Percentiles rank a stretch among this genome's conserved stretches.
Conservation (phyloP, 2,113 vertebrate species). For the Hypomesus transpacificus region DNA sequence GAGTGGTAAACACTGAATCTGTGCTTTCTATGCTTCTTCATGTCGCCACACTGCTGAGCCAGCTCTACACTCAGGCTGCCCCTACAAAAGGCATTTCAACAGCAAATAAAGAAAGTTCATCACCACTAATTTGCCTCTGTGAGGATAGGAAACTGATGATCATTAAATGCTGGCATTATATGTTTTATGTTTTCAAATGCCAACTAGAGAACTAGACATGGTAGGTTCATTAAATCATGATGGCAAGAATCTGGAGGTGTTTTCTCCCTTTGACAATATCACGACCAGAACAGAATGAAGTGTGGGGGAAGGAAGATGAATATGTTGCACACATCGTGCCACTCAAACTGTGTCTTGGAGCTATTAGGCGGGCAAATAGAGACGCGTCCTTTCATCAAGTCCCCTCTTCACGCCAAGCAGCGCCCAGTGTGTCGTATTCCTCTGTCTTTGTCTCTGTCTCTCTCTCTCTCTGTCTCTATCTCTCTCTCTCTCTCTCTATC, state of each 20-base stretch:
- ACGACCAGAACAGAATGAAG: conserved; percentile 30
- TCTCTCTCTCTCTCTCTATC: neutral
- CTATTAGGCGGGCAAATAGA: conserved; percentile 62
- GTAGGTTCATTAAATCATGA: too few relatives aligned
- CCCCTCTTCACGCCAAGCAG: conserved; percentile 47
- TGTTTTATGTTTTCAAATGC: too few relatives aligned
- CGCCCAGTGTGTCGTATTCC: conserved; percentile 43
- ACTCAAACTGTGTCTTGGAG: conserved; percentile 50
- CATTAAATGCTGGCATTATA: too few relatives aligned
- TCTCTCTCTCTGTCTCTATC: conserved; percentile 45
- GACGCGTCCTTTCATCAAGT: conserved; percentile 58
- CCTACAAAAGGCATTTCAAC: neutral
- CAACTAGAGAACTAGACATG: too few relatives aligned
- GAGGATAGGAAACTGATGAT: too few relatives aligned
- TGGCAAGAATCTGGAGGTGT: neutral
- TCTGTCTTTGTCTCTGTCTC: too few relatives aligned
- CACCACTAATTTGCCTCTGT: too few relatives aligned
- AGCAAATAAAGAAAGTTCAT: too few relatives aligned
- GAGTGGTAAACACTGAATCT: conserved; percentile 19
- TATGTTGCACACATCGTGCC: conserved; percentile 47
- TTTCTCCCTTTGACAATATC: conserved; percentile 7
- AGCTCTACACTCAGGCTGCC: conserved; percentile 4
- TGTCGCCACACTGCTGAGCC: conserved; percentile 9
- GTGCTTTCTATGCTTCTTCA: conserved; percentile 7
- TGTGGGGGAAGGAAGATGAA: conserved; percentile 34